Evolutionary conservation across 1,140 invertebrate genomes (phyloP).

Genomic region (Conus ventricosus): DNA sequence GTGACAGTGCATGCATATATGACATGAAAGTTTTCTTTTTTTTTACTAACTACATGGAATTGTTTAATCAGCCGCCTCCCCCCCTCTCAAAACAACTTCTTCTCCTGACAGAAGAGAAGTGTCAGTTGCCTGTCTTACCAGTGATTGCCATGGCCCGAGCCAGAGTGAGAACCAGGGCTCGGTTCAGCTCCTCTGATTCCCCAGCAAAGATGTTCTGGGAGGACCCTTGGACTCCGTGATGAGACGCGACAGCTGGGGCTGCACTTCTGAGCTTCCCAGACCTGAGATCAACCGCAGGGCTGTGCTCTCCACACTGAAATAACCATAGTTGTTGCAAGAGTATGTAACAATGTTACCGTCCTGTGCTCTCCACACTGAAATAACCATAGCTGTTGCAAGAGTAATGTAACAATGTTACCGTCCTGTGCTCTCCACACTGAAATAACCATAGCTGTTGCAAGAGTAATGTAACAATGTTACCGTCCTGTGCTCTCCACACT

Average conservation of each 20-base stretch:
- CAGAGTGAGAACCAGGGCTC: constrained; percentile 92
- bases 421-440: too few species aligned
- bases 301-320: constrained; percentile 90
- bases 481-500: too few species aligned
- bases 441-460: too few species aligned
- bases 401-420: background rate
- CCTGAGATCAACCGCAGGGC: constrained; percentile 93
- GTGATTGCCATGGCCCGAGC: constrained; percentile 95
- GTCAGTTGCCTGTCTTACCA: constrained; percentile 74
- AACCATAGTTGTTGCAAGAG: constrained; percentile 27
- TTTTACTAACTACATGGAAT: too few species aligned
- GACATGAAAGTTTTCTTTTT: too few species aligned
- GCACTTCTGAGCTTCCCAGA: constrained; percentile 92
- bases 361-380: background rate
- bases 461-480: too few species aligned
- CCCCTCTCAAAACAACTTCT: too few species aligned
- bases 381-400: too few species aligned
- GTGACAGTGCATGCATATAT: too few species aligned
- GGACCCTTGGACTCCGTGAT: constrained; percentile 88
- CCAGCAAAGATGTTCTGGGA: constrained; percentile 83
- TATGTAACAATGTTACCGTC: too few species aligned
- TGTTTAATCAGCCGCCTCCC: too few species aligned
- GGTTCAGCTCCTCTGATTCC: constrained; percentile 96
- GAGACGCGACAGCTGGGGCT: constrained; percentile 87
- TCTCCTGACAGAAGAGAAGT: too few species aligned